phyloP scores from a whole-genome alignment of 2,888 invertebrate species.

The Drosophila neoperkinsi region DNA sequence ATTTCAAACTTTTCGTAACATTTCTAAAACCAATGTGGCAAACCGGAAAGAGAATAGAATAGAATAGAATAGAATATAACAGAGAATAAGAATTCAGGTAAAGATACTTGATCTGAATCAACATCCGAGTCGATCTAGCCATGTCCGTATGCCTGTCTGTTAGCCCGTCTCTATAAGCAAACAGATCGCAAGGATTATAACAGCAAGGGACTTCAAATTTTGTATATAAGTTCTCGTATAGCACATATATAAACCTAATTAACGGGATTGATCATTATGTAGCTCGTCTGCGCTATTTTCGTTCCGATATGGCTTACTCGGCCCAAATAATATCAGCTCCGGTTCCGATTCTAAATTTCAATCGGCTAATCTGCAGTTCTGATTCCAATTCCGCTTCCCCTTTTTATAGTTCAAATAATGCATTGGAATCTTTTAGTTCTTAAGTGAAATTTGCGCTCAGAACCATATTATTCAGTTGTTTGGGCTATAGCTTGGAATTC shows the following conservation, averaged over 20 bases:
- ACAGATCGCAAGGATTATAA: not conserved
- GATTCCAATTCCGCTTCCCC: not conserved
- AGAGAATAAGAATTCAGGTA: not conserved
- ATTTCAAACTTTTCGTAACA: not conserved
- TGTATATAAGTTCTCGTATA: not conserved
- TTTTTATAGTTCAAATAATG: too few species aligned
- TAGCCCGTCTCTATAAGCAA: not conserved
- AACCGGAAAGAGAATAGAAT: not conserved
- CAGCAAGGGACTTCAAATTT: not conserved
- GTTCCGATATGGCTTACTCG: not conserved
- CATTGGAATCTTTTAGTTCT: not conserved
- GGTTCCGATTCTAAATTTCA: not conserved
- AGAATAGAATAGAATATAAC: too few species aligned
- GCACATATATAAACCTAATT: not conserved
- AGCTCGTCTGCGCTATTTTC: not conserved
- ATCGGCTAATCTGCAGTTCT: not conserved
- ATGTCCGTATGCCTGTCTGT: not conserved
- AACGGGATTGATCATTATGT: not conserved
- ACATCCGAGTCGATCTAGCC: not conserved
- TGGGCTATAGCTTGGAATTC: not conserved
- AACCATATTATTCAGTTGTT: not conserved
- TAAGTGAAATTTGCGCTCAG: not conserved
- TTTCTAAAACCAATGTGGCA: not conserved
- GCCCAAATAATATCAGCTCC: not conserved
- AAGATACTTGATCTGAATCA: not conserved